A percentile compares a stretch with the other conserved stretches of the same genome.
phyloP scores from a whole-genome alignment of 2,113 vertebrate genomes.

The Myocastor coypus region DNA sequence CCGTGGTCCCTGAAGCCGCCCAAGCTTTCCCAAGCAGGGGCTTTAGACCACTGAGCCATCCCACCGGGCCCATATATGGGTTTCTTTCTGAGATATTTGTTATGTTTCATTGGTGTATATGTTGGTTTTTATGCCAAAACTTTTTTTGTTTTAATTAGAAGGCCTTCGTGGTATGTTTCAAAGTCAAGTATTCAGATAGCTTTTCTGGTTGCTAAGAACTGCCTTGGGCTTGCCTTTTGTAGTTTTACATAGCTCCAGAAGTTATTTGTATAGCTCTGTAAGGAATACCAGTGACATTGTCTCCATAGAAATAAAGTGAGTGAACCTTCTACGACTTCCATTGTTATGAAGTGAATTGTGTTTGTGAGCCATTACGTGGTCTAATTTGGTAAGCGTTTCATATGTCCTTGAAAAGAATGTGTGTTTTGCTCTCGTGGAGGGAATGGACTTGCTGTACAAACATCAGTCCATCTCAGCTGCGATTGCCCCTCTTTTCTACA shows the following conservation, averaged over 20 bases:
- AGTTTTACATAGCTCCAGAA: slow-evolving; percentile 2
- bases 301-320: neutral
- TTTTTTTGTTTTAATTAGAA: neutral
- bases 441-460: neutral
- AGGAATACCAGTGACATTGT: neutral
- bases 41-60: too few relatives aligned
- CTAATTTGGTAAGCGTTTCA: neutral
- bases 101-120: neutral
- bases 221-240: slow-evolving; percentile 4
- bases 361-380: neutral
- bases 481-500: neutral
- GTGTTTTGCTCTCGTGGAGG: neutral
- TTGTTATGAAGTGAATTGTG: neutral
- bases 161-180: neutral
- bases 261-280: neutral
- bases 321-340: neutral
- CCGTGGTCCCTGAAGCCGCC: too few relatives aligned
- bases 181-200: neutral
- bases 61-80: too few relatives aligned
- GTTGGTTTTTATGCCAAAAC: neutral
- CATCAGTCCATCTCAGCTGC: neutral
- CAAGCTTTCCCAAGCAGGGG: too few relatives aligned
- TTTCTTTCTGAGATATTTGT: neutral
- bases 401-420: neutral
- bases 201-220: slow-evolving; percentile 11